Evolutionary conservation across 2,113 vertebrate genomes (phyloP).

Genomic region (Colistium nudipinnis): DNA sequence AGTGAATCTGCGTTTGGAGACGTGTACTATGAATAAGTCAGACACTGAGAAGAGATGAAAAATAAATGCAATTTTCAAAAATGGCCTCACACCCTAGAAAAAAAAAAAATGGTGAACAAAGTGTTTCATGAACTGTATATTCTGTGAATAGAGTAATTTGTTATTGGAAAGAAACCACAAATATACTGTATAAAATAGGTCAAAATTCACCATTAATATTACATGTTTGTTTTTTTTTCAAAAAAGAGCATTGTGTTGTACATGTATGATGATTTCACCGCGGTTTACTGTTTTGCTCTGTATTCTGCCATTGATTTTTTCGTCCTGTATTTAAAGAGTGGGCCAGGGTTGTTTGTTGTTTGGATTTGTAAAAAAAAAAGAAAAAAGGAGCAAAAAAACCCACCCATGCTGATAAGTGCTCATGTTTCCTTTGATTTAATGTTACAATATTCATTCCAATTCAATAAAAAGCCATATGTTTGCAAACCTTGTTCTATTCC

Average conservation of each 20-base stretch:
- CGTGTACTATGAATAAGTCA: conserved; percentile 76
- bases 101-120: conserved; percentile 49
- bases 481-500: conserved; percentile 45
- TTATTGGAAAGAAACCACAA: conserved; percentile 74
- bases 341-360: conserved; percentile 46
- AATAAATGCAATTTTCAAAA: conserved; percentile 29
- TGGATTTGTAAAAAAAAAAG: conserved; percentile 53
- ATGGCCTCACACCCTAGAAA: conserved; percentile 31
- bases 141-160: conserved; percentile 77
- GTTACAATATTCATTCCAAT: conserved; percentile 73
- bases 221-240: conserved; percentile 16
- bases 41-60: conserved; percentile 70
- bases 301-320: conserved; percentile 49
- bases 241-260: conserved; percentile 60
- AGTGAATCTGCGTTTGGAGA: conserved; percentile 29
- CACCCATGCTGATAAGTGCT: conserved; percentile 58
- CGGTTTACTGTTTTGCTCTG: conserved; percentile 56
- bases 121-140: conserved; percentile 73
- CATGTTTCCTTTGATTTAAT: conserved; percentile 73
- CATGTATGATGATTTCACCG: conserved; percentile 54
- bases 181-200: conserved; percentile 64
- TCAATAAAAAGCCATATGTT: conserved; percentile 83
- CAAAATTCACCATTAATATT: conserved; percentile 56
- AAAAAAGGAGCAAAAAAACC: conserved; percentile 43
- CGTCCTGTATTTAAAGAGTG: conserved; percentile 65